Percentiles rank a stretch among this genome's conserved stretches.
These are phyloP conservation scores for Platalea minor DNA, from an alignment of 2,797 vertebrate genomes.

Conservation along the genomic window DNA sequence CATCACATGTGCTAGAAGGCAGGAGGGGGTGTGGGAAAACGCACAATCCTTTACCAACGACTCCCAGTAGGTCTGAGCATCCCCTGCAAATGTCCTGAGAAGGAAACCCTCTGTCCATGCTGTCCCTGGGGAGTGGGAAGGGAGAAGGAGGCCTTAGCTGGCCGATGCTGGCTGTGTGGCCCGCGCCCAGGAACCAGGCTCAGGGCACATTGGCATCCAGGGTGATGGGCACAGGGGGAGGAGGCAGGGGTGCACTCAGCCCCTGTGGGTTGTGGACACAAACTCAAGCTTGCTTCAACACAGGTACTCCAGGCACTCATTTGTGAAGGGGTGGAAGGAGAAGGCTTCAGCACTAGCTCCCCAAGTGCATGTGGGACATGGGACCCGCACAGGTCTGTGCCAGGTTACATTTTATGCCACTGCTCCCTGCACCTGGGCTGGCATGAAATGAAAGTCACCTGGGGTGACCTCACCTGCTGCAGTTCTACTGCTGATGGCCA, in stretches of 20 bases:
- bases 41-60: background rate
- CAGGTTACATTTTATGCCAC: background rate
- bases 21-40: background rate
- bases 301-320: background rate
- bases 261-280: background rate
- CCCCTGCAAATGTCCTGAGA: background rate
- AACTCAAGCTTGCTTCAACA: background rate
- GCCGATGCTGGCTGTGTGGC: background rate
- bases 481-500: background rate
- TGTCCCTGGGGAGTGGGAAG: background rate
- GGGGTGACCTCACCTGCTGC: background rate
- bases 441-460: background rate
- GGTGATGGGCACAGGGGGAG: background rate
- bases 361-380: background rate
- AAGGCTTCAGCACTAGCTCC: background rate
- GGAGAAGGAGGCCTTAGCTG: background rate
- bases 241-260: background rate
- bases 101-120: background rate
- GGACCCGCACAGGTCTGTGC: background rate
- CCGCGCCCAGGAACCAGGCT: background rate
- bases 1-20: background rate
- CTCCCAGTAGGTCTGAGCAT: background rate
- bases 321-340: background rate
- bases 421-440: background rate
- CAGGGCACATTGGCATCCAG: background rate